Conservation (phyloP, 2,888 invertebrate genomes). For the Drosophila cognata region DNA sequence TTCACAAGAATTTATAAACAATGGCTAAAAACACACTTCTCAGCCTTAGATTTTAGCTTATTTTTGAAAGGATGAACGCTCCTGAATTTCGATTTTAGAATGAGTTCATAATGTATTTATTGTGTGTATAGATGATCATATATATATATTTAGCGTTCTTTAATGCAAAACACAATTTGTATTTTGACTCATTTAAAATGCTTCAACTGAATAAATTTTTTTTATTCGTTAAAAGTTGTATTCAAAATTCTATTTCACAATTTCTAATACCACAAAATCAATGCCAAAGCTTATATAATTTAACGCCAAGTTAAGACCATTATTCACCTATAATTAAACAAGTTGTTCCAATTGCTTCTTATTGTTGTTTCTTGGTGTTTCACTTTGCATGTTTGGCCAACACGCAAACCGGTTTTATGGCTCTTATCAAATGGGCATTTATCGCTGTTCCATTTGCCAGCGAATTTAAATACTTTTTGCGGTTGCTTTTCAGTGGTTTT, state of each 20-base stretch:
- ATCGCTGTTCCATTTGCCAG: slow-evolving; percentile 13
- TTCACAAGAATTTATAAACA: not conserved
- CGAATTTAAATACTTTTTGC: slow-evolving; percentile 15
- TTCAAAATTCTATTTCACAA: not conserved
- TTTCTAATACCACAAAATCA: not conserved
- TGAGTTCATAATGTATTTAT: not conserved
- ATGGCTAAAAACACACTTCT: not conserved
- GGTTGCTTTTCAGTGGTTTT: slow-evolving; percentile 22
- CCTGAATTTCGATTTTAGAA: not conserved
- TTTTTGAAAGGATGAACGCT: not conserved
- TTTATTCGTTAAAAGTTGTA: not conserved
- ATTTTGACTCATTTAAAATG: not conserved
- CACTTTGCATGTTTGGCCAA: slow-evolving; percentile 55
- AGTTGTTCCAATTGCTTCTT: slow-evolving; percentile 33
- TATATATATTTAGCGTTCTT: fast-evolving
- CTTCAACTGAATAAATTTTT: not conserved
- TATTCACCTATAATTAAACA: too few species aligned
- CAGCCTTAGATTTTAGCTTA: not conserved
- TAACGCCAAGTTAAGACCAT: slow-evolving; percentile 6
- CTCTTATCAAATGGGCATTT: slow-evolving; percentile 44
- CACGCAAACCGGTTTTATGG: slow-evolving; percentile 59
- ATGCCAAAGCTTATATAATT: not conserved
- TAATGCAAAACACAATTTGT: not conserved
- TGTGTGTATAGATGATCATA: not conserved
- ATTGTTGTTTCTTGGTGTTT: slow-evolving; percentile 24